Evolutionary conservation across 2,888 invertebrate species (phyloP).

Genomic region (Microctonus brassicae): DNA sequence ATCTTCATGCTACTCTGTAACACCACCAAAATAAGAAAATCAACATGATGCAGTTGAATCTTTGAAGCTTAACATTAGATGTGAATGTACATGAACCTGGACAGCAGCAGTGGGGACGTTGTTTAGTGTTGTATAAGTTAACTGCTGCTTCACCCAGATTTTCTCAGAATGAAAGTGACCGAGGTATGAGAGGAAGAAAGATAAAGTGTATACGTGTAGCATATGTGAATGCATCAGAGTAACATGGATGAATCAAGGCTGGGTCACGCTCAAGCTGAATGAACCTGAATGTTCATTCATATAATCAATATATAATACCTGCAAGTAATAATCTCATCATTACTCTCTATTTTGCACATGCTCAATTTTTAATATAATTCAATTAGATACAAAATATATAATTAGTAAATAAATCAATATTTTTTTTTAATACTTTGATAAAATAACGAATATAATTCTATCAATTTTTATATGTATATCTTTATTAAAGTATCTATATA

Average conservation of each 20-base stretch:
- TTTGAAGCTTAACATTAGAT: neutral
- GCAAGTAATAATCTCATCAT: neutral
- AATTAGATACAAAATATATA: too few relatives aligned
- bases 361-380: too few relatives aligned
- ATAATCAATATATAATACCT: conserved; percentile 52
- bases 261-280: conserved; percentile 62
- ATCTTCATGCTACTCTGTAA: conserved; percentile 40
- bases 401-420: too few relatives aligned
- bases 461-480: too few relatives aligned
- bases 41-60: neutral
- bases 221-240: neutral
- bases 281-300: conserved; percentile 59
- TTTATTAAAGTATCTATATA: too few relatives aligned
- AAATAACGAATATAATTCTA: too few relatives aligned
- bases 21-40: neutral
- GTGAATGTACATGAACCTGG: conserved; percentile 2
- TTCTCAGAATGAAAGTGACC: conserved; percentile 53
- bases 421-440: too few relatives aligned
- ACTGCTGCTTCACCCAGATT: conserved; percentile 42
- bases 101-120: neutral
- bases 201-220: neutral
- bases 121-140: neutral
- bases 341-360: too few relatives aligned
- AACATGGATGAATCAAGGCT: conserved; percentile 45
- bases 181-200: conserved; percentile 35